Conservation (phyloP, 1,140 invertebrate species). For the Danaus melanippus region DNA sequence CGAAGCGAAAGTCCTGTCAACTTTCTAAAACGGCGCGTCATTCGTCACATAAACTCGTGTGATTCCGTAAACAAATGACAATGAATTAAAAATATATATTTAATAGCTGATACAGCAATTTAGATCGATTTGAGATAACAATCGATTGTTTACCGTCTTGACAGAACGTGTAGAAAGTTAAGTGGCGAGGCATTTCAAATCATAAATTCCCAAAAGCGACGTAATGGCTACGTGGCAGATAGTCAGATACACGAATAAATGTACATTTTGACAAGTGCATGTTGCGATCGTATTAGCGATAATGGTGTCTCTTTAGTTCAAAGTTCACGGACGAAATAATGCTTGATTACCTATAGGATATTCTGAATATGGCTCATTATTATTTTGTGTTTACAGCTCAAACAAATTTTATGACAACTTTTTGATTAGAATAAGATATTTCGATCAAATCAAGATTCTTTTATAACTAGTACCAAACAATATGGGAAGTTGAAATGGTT, state of each 20-base stretch:
- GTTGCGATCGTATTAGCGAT: no score
- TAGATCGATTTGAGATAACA: no score
- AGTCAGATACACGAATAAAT: not conserved
- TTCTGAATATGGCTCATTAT: not conserved
- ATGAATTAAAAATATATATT: no score
- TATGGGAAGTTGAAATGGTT: not conserved
- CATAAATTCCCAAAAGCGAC: constrained; percentile 19
- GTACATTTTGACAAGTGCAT: not conserved
- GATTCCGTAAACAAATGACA: no score
- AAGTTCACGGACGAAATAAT: no score
- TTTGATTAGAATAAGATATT: not conserved
- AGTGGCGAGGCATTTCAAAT: constrained; percentile 24
- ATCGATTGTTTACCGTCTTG: no score
- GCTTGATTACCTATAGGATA: no score
- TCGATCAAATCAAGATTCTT: no score
- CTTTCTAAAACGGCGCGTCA: not conserved
- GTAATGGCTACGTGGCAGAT: no score
- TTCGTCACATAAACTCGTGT: no score
- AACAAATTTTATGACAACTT: not conserved
- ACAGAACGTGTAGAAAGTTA: constrained; percentile 24
- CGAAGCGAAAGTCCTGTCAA: constrained; percentile 26
- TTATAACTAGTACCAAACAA: not conserved
- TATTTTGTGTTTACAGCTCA: not conserved
- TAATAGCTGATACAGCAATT: no score
- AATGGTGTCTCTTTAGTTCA: no score